Evolutionary conservation across 2,797 vertebrate genomes (phyloP).

Genomic region (Poecilia wingei): DNA sequence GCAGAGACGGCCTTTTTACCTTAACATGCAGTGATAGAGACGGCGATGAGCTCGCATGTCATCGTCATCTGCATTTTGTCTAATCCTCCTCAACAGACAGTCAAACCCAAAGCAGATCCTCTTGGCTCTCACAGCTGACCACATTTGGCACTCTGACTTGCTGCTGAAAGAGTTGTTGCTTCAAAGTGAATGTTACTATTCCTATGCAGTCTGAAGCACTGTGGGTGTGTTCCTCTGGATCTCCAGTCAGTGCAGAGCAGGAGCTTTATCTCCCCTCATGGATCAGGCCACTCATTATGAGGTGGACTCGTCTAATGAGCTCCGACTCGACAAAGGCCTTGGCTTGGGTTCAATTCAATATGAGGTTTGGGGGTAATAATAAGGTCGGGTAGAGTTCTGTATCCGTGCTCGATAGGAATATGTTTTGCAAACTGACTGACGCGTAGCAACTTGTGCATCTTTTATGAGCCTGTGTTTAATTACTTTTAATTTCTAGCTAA

Average conservation of each 20-base stretch:
- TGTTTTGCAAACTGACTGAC: background rate
- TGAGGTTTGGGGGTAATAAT: slow-evolving; percentile 30
- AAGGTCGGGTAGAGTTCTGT: slow-evolving; percentile 27
- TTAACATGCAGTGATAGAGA: too few species aligned
- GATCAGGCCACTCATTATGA: slow-evolving; percentile 67
- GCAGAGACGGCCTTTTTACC: too few species aligned
- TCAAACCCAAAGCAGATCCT: slow-evolving; percentile 66
- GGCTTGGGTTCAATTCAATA: slow-evolving; percentile 59
- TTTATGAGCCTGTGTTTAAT: background rate
- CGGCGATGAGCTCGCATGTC: slow-evolving; percentile 14
- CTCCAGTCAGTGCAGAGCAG: slow-evolving; percentile 51
- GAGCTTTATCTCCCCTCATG: slow-evolving; percentile 62
- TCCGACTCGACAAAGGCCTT: slow-evolving; percentile 60
- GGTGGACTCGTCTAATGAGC: slow-evolving; percentile 67
- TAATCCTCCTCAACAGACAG: slow-evolving; percentile 79
- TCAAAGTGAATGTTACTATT: slow-evolving; percentile 73
- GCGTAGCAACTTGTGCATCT: background rate
- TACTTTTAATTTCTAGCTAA: background rate
- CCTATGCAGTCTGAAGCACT: slow-evolving; percentile 65
- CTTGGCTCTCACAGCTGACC: slow-evolving; percentile 64
- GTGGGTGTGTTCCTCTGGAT: slow-evolving; percentile 67
- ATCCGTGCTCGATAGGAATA: slow-evolving; percentile 8
- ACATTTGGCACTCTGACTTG: slow-evolving; percentile 69
- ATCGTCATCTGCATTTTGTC: slow-evolving; percentile 50
- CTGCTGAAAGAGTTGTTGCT: slow-evolving; percentile 60